Evolutionary conservation across 1,140 invertebrate species (phyloP).

Genomic region (Ephestia elutella): DNA sequence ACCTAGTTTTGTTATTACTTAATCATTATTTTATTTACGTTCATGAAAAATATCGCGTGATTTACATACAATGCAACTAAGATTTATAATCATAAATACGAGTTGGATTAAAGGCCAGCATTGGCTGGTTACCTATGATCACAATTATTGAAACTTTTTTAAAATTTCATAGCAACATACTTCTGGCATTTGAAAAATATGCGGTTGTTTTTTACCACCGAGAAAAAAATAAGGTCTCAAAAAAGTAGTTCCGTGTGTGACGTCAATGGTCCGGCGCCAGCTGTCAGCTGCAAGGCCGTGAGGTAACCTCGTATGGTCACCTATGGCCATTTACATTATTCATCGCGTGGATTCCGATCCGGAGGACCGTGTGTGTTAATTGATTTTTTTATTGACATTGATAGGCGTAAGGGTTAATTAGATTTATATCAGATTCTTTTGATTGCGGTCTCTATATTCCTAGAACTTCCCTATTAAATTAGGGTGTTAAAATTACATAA

Average conservation of each 20-base stretch:
- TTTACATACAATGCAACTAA: too few relatives aligned
- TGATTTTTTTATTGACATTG: background rate
- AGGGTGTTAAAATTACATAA: too few relatives aligned
- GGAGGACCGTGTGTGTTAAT: slow-evolving; percentile 6
- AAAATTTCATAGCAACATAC: background rate
- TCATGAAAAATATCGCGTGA: too few relatives aligned
- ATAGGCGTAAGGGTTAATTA: background rate
- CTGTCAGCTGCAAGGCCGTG: slow-evolving; percentile 29
- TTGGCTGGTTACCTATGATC: too few relatives aligned
- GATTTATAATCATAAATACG: too few relatives aligned
- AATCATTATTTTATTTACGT: too few relatives aligned
- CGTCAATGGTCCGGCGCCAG: slow-evolving; percentile 22
- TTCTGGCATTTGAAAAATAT: background rate
- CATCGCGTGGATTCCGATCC: slow-evolving; percentile 9
- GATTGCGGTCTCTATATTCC: too few relatives aligned
- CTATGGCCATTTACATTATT: slow-evolving; percentile 17
- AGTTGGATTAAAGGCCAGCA: too few relatives aligned
- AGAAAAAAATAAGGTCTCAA: background rate
- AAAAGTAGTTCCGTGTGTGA: slow-evolving; percentile 28
- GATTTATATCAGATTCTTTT: too few relatives aligned
- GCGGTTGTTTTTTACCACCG: background rate
- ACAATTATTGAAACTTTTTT: too few relatives aligned
- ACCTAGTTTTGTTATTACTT: too few relatives aligned
- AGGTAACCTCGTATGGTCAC: slow-evolving; percentile 10
- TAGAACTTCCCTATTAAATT: too few relatives aligned